These are phyloP conservation scores for Himalopsyche phryganea DNA, from an alignment of 1,140 invertebrate species.

Conservation along the genomic window DNA sequence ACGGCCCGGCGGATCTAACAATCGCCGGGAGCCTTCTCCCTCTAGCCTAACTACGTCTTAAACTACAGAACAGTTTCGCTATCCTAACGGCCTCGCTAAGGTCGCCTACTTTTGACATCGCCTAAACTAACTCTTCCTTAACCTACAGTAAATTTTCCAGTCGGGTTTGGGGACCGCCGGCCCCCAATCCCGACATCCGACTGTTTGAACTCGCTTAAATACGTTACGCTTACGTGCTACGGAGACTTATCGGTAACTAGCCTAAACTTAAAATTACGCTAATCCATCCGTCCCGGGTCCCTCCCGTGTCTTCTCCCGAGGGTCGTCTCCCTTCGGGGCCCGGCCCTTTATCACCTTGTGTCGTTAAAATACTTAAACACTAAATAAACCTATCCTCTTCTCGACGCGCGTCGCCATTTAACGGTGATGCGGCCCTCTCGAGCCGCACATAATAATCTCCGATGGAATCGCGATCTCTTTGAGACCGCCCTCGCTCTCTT, in stretches of 20 bases:
- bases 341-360: slow-evolving; percentile 21
- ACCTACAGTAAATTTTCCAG: slow-evolving; percentile 27
- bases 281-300: slow-evolving; percentile 19
- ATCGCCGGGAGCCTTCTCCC: not conserved
- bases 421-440: not conserved
- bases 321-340: no score
- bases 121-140: slow-evolving; percentile 26
- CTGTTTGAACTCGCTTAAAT: slow-evolving; percentile 20
- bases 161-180: slow-evolving; percentile 8
- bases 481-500: not conserved
- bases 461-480: not conserved
- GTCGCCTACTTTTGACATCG: slow-evolving; percentile 13
- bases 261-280: slow-evolving; percentile 20
- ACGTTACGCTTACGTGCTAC: slow-evolving; percentile 17
- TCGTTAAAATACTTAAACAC: slow-evolving; percentile 14
- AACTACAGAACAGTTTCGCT: slow-evolving; percentile 28
- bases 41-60: slow-evolving; percentile 25
- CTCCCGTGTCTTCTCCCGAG: slow-evolving; percentile 10
- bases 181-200: slow-evolving; percentile 30
- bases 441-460: not conserved
- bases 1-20: slow-evolving; percentile 2
- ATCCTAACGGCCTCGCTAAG: slow-evolving; percentile 23
- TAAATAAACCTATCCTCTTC: not conserved
- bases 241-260: slow-evolving; percentile 18
- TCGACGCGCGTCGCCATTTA: not conserved